Conservation (phyloP, 2,797 vertebrate genomes). For the Epinephelus awoara region DNA sequence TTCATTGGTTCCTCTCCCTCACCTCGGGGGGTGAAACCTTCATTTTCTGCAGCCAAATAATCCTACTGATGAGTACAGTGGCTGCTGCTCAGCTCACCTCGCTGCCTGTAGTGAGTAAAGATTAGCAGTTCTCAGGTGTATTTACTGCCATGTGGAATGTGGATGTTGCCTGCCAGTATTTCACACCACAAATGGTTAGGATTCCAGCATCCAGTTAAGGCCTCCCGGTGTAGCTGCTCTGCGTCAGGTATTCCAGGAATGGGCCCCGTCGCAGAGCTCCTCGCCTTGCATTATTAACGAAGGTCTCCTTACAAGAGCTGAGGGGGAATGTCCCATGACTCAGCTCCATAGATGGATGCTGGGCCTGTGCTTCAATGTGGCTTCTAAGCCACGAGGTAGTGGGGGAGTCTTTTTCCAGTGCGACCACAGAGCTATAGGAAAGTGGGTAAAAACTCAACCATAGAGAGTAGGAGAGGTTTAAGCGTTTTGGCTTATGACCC, state of each 20-base stretch:
- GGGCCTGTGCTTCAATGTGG: not conserved
- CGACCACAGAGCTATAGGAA: not conserved
- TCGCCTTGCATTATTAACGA: slow-evolving; percentile 59
- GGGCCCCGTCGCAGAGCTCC: slow-evolving; percentile 42
- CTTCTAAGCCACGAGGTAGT: not conserved
- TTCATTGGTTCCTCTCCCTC: slow-evolving; percentile 33
- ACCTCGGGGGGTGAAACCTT: slow-evolving; percentile 17
- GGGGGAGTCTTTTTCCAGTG: not conserved
- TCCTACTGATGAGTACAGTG: slow-evolving; percentile 20
- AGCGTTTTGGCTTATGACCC: not conserved
- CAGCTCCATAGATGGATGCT: slow-evolving; percentile 19
- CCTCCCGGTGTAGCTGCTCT: slow-evolving; percentile 22
- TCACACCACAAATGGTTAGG: slow-evolving; percentile 42
- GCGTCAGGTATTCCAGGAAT: slow-evolving; percentile 71
- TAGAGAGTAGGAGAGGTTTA: not conserved
- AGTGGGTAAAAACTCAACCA: not conserved
- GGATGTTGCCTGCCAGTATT: not conserved
- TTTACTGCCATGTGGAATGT: slow-evolving; percentile 49
- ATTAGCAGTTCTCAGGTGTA: slow-evolving; percentile 40
- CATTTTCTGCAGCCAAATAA: slow-evolving; percentile 45
- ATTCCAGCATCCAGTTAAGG: slow-evolving; percentile 39
- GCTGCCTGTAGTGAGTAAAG: slow-evolving; percentile 9
- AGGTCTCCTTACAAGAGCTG: slow-evolving; percentile 19
- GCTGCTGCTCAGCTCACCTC: slow-evolving; percentile 31
- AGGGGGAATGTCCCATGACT: slow-evolving; percentile 50